Conservation (phyloP, 1,140 invertebrate genomes). For the Rhagoletis pomonella region DNA sequence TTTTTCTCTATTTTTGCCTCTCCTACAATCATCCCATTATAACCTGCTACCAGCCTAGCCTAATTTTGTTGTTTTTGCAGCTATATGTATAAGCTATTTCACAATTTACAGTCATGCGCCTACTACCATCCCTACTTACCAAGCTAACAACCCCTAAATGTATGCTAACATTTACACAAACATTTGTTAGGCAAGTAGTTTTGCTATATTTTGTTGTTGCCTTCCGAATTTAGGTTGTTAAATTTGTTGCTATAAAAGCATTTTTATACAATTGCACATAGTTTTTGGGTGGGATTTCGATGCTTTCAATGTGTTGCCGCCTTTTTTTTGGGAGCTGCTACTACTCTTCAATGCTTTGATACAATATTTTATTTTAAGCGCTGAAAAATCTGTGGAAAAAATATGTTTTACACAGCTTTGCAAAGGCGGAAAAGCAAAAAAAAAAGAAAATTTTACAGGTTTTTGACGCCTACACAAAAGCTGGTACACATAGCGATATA, state of each 20-base stretch:
- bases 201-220: neutral
- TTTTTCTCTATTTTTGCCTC: neutral
- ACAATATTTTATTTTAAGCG: constrained; percentile 9
- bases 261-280: neutral
- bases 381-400: neutral
- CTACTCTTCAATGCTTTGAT: neutral
- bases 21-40: too few relatives aligned
- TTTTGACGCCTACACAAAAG: neutral
- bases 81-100: neutral
- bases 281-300: constrained; percentile 10
- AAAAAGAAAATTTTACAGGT: neutral
- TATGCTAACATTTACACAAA: constrained; percentile 3
- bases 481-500: neutral
- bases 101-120: constrained; percentile 37
- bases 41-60: neutral
- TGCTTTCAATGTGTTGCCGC: neutral
- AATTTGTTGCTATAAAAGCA: neutral
- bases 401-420: neutral
- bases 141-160: constrained; percentile 36
- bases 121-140: constrained; percentile 44
- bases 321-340: neutral
- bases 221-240: neutral
- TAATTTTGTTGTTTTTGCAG: neutral
- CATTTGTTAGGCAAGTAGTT: neutral
- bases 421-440: neutral